These are phyloP conservation scores for Pterocles orientalis DNA, from an alignment of 2,113 vertebrate genomes.

Conservation along the genomic window DNA sequence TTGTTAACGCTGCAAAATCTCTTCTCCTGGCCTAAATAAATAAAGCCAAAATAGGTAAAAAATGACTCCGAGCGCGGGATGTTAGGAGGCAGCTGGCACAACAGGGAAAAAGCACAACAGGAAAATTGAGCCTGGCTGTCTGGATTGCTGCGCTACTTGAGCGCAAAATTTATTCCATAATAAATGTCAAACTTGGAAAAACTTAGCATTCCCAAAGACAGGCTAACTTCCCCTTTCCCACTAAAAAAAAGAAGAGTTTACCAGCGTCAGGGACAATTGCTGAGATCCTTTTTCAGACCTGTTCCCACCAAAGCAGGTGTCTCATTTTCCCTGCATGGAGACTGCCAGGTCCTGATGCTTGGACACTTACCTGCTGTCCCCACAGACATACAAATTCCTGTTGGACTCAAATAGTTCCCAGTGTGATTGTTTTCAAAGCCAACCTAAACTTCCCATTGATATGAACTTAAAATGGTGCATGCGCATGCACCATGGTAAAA, in stretches of 20 bases:
- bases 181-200: background rate
- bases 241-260: background rate
- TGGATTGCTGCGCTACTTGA: accelerated
- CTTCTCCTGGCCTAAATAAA: background rate
- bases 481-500: accelerated
- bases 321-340: accelerated
- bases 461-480: accelerated
- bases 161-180: background rate
- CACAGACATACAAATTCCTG: background rate
- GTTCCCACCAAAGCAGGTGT: background rate
- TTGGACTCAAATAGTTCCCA: background rate
- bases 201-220: background rate
- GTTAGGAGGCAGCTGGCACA: background rate
- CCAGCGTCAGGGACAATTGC: background rate
- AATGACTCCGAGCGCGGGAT: background rate
- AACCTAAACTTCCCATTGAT: background rate
- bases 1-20: background rate
- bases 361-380: background rate
- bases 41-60: background rate
- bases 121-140: accelerated
- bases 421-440: background rate
- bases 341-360: background rate
- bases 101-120: no score
- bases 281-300: background rate
- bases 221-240: background rate